Evolutionary conservation across 2,888 invertebrate genomes (phyloP), one percentile per base, ranked within the genome.

Genomic region (Dryocosmus kuriphilus): DNA sequence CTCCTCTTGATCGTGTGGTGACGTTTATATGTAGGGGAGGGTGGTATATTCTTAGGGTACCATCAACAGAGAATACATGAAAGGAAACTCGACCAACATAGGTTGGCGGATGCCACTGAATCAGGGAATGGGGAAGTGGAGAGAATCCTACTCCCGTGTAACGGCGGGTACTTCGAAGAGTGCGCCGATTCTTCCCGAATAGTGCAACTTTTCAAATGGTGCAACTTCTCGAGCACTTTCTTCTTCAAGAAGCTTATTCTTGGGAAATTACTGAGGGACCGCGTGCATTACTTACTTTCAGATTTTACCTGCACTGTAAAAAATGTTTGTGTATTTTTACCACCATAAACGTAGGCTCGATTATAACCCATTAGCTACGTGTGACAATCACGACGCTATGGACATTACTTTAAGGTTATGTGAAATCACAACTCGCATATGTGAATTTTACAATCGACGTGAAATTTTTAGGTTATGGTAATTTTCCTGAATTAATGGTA

Each of bases 71-170:
- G 46, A 71, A 71, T 71, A 71, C 51, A 71, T 71, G 51, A 71
- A 71, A 71, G 67, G 46, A 71, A 19, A 71, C 46, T 71, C 67
- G 67, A 46, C 41, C 67, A 30, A 30, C 67, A 30, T 7, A 71
- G 67, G 67, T 71, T 51, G 67, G 46, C 67, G 27, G 67, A 71
- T 71, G 67, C 30, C 46, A 71, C 67, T 51, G 46, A 71, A 71
- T 51, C n/a, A 30, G 19, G 75, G 63, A 71, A 78, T 74, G 62
- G 55, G 75, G 35, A 71, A 67, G 74, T 76, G 76, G 38, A 73
- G 38, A 73, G 73, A 61, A 74, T 55, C 55, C 62, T 71, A 61
- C 74, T 67, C 46, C 51, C 46, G 41, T 11, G 46, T 24, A 46
- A 71, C 30, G 46, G 46, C 30, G 67, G 30, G 30, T 46, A 71